A percentile compares a stretch with the other conserved stretches of the same genome.
phyloP scores from a whole-genome alignment of 2,113 vertebrate genomes.

The Tetrao urogallus region DNA sequence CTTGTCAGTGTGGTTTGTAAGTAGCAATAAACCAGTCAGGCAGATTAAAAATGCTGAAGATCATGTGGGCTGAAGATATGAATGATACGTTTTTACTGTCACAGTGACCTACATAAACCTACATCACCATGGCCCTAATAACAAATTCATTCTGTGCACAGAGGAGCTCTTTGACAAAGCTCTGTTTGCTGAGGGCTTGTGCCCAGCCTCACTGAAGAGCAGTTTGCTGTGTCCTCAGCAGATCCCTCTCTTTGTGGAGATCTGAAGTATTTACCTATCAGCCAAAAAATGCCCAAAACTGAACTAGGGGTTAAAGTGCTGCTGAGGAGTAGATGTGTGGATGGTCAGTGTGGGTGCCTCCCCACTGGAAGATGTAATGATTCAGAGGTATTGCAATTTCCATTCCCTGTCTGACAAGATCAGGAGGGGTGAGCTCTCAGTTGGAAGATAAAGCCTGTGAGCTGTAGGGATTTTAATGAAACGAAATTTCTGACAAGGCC shows the following conservation, averaged over 20 bases:
- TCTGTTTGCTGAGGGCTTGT: background rate
- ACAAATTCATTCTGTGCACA: background rate
- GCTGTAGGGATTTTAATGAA: background rate
- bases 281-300: background rate
- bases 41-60: constrained; percentile 32
- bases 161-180: background rate
- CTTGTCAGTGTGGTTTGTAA: constrained; percentile 20
- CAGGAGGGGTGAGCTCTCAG: background rate
- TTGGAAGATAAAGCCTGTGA: background rate
- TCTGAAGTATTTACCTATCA: background rate
- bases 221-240: background rate
- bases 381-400: background rate
- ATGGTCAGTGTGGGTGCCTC: background rate
- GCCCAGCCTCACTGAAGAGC: background rate
- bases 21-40: constrained; percentile 16
- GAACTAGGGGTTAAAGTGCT: background rate
- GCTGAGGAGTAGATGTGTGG: background rate
- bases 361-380: rapidly evolving
- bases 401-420: background rate
- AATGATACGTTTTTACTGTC: constrained; percentile 31
- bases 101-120: constrained; percentile 56
- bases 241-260: background rate
- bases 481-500: background rate
- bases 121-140: background rate
- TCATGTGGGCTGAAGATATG: constrained; percentile 32